These are phyloP conservation scores for Nesoenas mayeri DNA, from an alignment of 2,113 vertebrate species.

Conservation along the genomic window DNA sequence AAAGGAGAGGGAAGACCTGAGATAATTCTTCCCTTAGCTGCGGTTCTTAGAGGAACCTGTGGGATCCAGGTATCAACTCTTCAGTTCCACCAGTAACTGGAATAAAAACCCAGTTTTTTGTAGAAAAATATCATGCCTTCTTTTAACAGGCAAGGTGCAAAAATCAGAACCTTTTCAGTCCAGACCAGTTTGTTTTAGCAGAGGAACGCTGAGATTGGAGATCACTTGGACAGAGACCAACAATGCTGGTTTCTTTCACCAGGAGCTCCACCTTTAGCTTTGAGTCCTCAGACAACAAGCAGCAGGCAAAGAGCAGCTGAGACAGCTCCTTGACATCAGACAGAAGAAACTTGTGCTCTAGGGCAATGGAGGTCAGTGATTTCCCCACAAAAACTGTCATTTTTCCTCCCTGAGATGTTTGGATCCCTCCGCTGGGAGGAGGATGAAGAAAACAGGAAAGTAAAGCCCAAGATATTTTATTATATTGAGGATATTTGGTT, in stretches of 20 bases:
- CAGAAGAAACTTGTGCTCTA: not conserved
- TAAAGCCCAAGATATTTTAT: not conserved
- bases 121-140: not conserved
- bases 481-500: not conserved
- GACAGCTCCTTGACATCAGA: not conserved
- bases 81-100: not conserved
- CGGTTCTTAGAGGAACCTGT: not conserved
- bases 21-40: not conserved
- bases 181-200: not conserved
- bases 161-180: not conserved
- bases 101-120: not conserved
- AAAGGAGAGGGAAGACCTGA: not conserved
- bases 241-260: not conserved
- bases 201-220: not conserved
- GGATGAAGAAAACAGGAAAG: not conserved
- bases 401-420: not conserved
- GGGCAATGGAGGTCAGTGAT: not conserved
- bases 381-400: not conserved
- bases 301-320: not conserved
- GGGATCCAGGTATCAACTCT: not conserved
- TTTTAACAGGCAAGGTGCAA: not conserved
- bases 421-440: not conserved
- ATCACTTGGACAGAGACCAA: not conserved
- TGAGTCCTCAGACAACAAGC: fast-evolving
- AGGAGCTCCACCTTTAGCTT: not conserved